phyloP scores from a whole-genome alignment of 2,888 invertebrate species.

The Cosmorhoe ocellata region DNA sequence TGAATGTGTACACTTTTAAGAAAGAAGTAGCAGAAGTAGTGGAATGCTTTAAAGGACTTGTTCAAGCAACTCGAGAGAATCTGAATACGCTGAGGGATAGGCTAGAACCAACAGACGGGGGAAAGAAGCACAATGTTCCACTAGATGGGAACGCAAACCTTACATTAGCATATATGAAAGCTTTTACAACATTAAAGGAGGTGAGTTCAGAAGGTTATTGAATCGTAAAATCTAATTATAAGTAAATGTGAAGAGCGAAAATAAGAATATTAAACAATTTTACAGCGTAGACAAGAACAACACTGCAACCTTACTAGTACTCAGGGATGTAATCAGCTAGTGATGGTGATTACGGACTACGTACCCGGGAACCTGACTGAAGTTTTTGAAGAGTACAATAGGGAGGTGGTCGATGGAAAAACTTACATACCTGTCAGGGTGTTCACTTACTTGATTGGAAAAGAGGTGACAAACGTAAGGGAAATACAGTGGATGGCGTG shows the following conservation, averaged over 20 bases:
- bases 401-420: conserved; percentile 81
- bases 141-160: conserved; percentile 93
- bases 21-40: conserved; percentile 88
- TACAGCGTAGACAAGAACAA: conserved; percentile 49
- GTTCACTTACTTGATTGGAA: conserved; percentile 97
- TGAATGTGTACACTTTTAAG: conserved; percentile 94
- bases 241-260: too few relatives aligned
- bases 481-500: conserved; percentile 98
- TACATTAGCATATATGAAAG: conserved; percentile 89
- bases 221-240: too few relatives aligned
- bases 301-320: conserved; percentile 62
- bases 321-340: conserved; percentile 94
- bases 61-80: conserved; percentile 95
- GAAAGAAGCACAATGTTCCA: conserved; percentile 76
- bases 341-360: conserved; percentile 98
- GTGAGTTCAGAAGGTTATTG: conserved; percentile 67
- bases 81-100: conserved; percentile 87
- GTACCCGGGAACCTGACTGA: conserved; percentile 94
- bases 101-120: conserved; percentile 74
- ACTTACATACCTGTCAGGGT: conserved; percentile 92
- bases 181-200: conserved; percentile 90
- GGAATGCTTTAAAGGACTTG: conserved; percentile 92
- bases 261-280: too few relatives aligned
- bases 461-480: conserved; percentile 94
- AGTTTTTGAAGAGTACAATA: conserved; percentile 91